Conservation (phyloP, 2,797 vertebrate species). For the Onychomys arenicola region DNA sequence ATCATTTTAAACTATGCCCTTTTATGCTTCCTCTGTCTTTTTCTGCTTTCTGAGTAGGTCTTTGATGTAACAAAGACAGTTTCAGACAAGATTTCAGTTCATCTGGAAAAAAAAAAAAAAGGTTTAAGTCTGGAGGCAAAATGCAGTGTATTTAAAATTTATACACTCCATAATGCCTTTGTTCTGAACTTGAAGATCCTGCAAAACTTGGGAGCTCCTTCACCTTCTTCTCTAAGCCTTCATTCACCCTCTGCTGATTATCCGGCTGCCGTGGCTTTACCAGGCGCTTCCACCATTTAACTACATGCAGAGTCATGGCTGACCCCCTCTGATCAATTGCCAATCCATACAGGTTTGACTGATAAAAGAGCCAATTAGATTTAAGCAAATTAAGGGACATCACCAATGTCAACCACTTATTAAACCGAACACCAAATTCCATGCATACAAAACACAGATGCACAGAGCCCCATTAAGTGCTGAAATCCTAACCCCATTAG, state of each 20-base stretch:
- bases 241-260: constrained; percentile 87
- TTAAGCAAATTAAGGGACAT: constrained; percentile 93
- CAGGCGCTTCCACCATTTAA: constrained; percentile 91
- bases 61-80: constrained; percentile 99
- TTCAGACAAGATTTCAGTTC: constrained; percentile 97
- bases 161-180: constrained; percentile 98
- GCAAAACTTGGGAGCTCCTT: constrained; percentile 92
- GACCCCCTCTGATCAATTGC: constrained; percentile 92
- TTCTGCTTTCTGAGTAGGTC: constrained; percentile 93
- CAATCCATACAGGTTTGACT: constrained; percentile 93
- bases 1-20: constrained; percentile 99
- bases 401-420: constrained; percentile 92
- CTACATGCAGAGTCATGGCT: constrained; percentile 93
- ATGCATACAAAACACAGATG: constrained; percentile 90
- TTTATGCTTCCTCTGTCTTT: constrained; percentile 97
- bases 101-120: constrained; percentile 94
- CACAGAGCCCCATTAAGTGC: constrained; percentile 88
- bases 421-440: constrained; percentile 89
- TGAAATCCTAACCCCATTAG: constrained; percentile 90
- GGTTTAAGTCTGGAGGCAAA: constrained; percentile 97
- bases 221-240: constrained; percentile 87
- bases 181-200: constrained; percentile 99
- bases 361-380: constrained; percentile 94
- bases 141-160: constrained; percentile 99
- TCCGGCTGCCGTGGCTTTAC: constrained; percentile 89